A percentile compares a stretch with the other conserved stretches of the same genome.
These are phyloP conservation scores for Epiblema foenella DNA, from an alignment of 2,888 invertebrate genomes.

Conservation along the genomic window DNA sequence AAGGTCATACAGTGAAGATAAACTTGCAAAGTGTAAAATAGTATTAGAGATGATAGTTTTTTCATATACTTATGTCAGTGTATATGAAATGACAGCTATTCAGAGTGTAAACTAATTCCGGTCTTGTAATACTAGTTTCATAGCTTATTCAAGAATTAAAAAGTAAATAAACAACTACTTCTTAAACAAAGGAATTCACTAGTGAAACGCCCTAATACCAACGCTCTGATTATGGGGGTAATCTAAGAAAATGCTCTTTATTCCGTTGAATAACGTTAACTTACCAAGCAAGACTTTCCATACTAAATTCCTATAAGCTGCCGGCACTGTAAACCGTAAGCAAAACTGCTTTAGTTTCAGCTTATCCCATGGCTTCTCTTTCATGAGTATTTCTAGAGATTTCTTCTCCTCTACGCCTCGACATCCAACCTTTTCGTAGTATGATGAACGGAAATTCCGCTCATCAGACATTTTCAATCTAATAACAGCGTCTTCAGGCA, in stretches of 20 bases:
- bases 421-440: conserved; percentile 95
- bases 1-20: no score
- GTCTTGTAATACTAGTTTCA: background rate
- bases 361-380: conserved; percentile 92
- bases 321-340: conserved; percentile 92
- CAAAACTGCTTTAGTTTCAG: conserved; percentile 94
- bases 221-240: background rate
- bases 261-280: conserved; percentile 37
- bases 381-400: conserved; percentile 93
- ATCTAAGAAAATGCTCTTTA: background rate
- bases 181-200: conserved; percentile 17
- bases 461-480: conserved; percentile 84
- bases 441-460: conserved; percentile 92
- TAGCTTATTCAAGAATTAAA: background rate
- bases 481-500: conserved; percentile 38
- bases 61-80: no score
- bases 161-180: background rate
- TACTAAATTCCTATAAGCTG: conserved; percentile 90
- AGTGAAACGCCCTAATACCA: background rate
- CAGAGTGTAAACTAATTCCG: no score
- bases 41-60: no score
- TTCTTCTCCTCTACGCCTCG: conserved; percentile 96
- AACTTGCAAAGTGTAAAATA: no score
- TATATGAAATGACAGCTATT: no score
- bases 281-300: conserved; percentile 94